phyloP scores from a whole-genome alignment of 2,888 invertebrate species.

The Lasioglossum marginatum region DNA sequence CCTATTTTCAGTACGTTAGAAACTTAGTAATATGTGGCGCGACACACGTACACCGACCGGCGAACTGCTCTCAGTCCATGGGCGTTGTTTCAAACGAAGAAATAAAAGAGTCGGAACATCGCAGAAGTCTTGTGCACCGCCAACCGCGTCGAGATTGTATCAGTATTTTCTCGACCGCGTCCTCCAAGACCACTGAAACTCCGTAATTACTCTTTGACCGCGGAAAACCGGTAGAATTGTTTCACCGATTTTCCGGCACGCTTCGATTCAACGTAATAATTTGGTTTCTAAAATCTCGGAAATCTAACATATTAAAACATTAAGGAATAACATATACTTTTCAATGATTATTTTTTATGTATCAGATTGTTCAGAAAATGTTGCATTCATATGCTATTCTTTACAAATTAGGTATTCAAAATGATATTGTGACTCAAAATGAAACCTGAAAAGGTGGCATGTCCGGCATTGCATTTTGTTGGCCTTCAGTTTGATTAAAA shows the following conservation, averaged over 20 bases:
- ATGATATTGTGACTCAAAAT: too few relatives aligned
- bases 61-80: constrained; percentile 20
- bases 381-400: too few relatives aligned
- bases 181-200: constrained; percentile 36
- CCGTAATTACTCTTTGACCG: constrained; percentile 62
- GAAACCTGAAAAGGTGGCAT: too few relatives aligned
- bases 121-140: constrained; percentile 16
- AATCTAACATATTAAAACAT: too few relatives aligned
- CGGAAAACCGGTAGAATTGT: constrained; percentile 40
- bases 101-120: constrained; percentile 54
- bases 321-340: too few relatives aligned
- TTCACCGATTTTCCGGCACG: constrained; percentile 19
- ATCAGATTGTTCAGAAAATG: too few relatives aligned
- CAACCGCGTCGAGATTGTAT: constrained; percentile 55
- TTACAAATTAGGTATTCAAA: too few relatives aligned
- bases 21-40: constrained; percentile 68
- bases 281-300: background rate
- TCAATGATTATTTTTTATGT: too few relatives aligned
- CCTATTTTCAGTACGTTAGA: constrained; percentile 69
- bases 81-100: constrained; percentile 49
- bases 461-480: too few relatives aligned
- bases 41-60: background rate
- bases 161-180: constrained; percentile 52
- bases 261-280: constrained; percentile 15
- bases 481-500: too few relatives aligned